phyloP scores from a whole-genome alignment of 2,888 invertebrate species.

The Agonopterix arenella region DNA sequence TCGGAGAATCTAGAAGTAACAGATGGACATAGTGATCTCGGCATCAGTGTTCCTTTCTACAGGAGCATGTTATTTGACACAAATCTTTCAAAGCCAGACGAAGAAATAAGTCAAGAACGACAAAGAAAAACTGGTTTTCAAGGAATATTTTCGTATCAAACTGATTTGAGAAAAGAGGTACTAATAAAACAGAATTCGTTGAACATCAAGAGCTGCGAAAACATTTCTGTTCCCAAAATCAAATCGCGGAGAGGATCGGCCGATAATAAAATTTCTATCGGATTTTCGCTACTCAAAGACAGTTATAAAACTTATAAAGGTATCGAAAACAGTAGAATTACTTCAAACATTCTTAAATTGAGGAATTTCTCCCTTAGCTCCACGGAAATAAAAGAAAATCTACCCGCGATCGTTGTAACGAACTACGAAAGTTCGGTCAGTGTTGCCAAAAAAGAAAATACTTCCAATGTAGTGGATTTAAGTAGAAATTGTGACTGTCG shows the following conservation, averaged over 20 bases:
- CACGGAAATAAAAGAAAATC: conserved; percentile 12
- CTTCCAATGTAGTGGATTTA: conserved; percentile 48
- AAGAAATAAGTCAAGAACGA: conserved; percentile 21
- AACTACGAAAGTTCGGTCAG: conserved; percentile 20
- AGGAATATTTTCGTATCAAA: conserved; percentile 31
- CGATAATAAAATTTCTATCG: conserved; percentile 12
- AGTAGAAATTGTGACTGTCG: conserved; percentile 46
- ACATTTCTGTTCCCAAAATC: conserved; percentile 22
- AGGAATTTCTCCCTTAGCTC: conserved; percentile 19
- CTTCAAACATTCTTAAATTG: conserved; percentile 23
- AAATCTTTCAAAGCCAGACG: conserved; percentile 8
- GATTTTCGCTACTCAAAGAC: conserved; percentile 15
- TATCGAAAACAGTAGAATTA: conserved; percentile 12
- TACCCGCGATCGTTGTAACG: conserved; percentile 33
- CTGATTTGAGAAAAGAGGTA: conserved; percentile 44
- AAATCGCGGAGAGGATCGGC: conserved; percentile 18
- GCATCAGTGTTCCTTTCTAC: conserved; percentile 25
- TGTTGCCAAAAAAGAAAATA: conserved; percentile 38
- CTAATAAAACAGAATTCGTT: conserved; percentile 33
- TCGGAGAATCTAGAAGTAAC: conserved; percentile 19
- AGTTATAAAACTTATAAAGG: conserved; percentile 21
- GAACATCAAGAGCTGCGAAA: conserved; percentile 45
- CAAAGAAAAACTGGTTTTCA: conserved; percentile 37
- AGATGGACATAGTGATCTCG: conserved; percentile 22
- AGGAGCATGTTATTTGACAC: conserved; percentile 31